Base-by-base conservation (phyloP, 2,888 invertebrate genomes). In the Andrena fulva region DNA sequence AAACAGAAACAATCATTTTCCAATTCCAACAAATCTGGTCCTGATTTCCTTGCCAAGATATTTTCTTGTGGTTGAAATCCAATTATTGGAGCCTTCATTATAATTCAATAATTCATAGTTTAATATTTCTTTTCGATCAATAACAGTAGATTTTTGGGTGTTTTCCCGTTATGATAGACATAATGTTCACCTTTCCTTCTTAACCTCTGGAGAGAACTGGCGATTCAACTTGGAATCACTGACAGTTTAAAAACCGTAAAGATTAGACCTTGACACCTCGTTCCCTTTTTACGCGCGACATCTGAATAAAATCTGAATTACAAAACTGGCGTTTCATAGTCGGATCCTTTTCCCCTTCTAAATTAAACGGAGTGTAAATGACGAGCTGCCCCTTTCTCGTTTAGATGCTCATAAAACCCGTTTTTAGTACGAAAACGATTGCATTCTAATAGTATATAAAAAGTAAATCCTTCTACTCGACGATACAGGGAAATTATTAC, bases 331-430 rank as follows among this genome's bases (percentile, higher is more conserved):
- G 7, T 33, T 1, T 33, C 31, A 33, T 33, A 33, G 6, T 33
- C 7, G 31, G 31, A 33, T 33, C 31, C 31, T 48, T 35, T 12
- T 27, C 42, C 35, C 29, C 42, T 10, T 48, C 27, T 16, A 27
- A 12, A 63, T 52, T 74, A 42, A 78, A 76, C 31, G 52, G 67
- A 27, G 12, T 27, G 67, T 67, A 76, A 78, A 78, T 52, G 29
- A 3, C n/a, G 54, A 63, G 35, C 50, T 73, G 35, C 31, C 50
- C 62, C 24, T 27, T n/a, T 16, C 12, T 50, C 60, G 7, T 33
- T 16, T 6, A 2, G 54, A 16, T 4, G 8, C 2, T 2, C 10
- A 35, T 35, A 35, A 35, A 35, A 12, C 1, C 3, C 35, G 2
- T 12, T 35, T 35, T 35, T 35, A 35, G 10, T 35, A 35, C 35